Conservation (phyloP, 2,797 vertebrate species). For the Chelon auratus region DNA sequence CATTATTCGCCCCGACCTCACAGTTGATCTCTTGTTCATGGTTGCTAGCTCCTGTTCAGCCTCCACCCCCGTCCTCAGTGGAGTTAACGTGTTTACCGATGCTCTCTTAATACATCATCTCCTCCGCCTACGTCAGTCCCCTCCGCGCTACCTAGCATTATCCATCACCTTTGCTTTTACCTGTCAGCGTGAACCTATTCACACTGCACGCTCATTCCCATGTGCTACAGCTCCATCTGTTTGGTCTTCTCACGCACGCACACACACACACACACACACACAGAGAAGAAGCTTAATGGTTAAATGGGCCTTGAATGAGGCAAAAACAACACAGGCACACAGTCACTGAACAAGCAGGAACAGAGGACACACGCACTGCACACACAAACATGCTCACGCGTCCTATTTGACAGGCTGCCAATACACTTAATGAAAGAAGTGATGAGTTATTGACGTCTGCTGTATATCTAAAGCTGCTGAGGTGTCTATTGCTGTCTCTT, state of each 20-base stretch:
- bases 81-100: constrained; percentile 25
- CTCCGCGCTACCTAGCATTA: constrained; percentile 18
- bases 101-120: constrained; percentile 43
- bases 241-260: constrained; percentile 7
- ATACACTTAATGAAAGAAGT: constrained; percentile 79
- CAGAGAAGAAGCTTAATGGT: constrained; percentile 30
- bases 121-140: constrained; percentile 31
- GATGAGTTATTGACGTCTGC: constrained; percentile 82
- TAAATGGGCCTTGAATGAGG: constrained; percentile 55
- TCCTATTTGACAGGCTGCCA: constrained; percentile 53
- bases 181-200: constrained; percentile 29
- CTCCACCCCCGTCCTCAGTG: not conserved
- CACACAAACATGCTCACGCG: constrained; percentile 26
- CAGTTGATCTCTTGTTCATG: constrained; percentile 13
- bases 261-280: constrained; percentile 10
- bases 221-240: constrained; percentile 36
- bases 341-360: constrained; percentile 29
- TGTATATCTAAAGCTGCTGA: constrained; percentile 74
- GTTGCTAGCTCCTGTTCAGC: constrained; percentile 10
- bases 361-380: constrained; percentile 5
- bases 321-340: constrained; percentile 22
- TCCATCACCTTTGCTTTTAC: constrained; percentile 49
- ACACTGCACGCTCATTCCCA: constrained; percentile 23
- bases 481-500: constrained; percentile 64
- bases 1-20: constrained; percentile 3